Evolutionary conservation across 1,140 invertebrate genomes (phyloP).

Genomic region (Drosophila sulfurigaster): DNA sequence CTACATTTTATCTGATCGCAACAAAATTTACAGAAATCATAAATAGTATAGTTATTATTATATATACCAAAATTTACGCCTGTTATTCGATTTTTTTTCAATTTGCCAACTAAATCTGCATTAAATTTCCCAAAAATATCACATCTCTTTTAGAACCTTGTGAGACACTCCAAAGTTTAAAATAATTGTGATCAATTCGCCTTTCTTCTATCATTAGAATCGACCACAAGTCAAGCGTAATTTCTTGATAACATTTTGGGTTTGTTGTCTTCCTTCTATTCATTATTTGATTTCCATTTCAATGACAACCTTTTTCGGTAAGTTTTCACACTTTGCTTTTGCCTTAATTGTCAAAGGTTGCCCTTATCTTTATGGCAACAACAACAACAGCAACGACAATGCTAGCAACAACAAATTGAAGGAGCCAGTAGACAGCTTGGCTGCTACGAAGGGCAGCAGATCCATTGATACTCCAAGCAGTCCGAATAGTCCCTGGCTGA

Average conservation of each 20-base stretch:
- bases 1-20: no score
- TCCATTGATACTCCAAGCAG: slow-evolving; percentile 8
- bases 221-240: slow-evolving; percentile 24
- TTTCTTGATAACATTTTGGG: slow-evolving; percentile 44
- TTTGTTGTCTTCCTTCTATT: neutral
- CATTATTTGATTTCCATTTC: slow-evolving; percentile 37
- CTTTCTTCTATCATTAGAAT: no score
- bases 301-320: slow-evolving; percentile 57
- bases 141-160: no score
- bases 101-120: no score
- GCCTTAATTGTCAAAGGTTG: slow-evolving; percentile 77
- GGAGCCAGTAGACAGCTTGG: slow-evolving; percentile 69
- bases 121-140: no score
- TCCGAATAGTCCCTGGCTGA: slow-evolving; percentile 56
- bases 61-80: no score
- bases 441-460: slow-evolving; percentile 42
- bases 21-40: no score
- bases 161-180: no score
- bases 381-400: slow-evolving; percentile 4
- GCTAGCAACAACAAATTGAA: slow-evolving; percentile 33
- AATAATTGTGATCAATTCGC: no score
- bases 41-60: no score
- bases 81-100: neutral
- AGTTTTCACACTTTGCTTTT: slow-evolving; percentile 70
- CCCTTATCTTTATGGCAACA: slow-evolving; percentile 69